Base-by-base conservation (phyloP, 2,113 vertebrate species). In the Copsychus sechellarum region DNA sequence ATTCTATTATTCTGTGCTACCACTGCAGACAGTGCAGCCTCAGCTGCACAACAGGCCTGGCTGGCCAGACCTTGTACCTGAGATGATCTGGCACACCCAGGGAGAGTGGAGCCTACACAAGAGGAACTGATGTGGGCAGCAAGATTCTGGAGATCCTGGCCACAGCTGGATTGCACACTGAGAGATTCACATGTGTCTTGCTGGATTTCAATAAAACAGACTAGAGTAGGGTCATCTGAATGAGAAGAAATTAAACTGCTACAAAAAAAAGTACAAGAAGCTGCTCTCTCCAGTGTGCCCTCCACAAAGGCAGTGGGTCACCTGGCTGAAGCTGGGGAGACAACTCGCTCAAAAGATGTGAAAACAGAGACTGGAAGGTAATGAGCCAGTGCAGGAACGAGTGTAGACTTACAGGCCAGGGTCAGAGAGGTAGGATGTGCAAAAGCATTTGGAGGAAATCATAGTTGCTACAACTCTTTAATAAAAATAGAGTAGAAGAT, bases 311-410 rank as follows among this genome's bases (percentile, higher is more conserved):
- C 4, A 6, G 34, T 19, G 51, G 36, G 18, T 84, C 65, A 60
- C 43, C 33, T 22, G 12, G 48, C 28, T 69, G 76, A 71, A 81
- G 25, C 6, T 19, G 6, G 31, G 31, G 8, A 85, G 57, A 82
- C 10, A 81, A 67, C 20, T 34, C 0, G 0, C 16, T 33, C 5
- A 8, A 31, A n/a, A 29, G 6, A 38, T 56, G 36, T 2, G 26
- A 66, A 93, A 54, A 72, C 45, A 81, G 50, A 71, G 51, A 62
- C 53, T 43, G 34, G 26, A 60, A 47, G 8, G 33, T 62, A 71
- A 82, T 47, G 19, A 78, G 8, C 14, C 48, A 45, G 26, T 40
- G 64, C 16, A 65, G 66, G 13, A 90, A 29, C 9, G 16, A 64
- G 24, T 15, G 34, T 50, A 77, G 28, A 19, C 61, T 72, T 84